Conservation (phyloP, 2,888 invertebrate genomes). For the Harpalus rubripes region DNA sequence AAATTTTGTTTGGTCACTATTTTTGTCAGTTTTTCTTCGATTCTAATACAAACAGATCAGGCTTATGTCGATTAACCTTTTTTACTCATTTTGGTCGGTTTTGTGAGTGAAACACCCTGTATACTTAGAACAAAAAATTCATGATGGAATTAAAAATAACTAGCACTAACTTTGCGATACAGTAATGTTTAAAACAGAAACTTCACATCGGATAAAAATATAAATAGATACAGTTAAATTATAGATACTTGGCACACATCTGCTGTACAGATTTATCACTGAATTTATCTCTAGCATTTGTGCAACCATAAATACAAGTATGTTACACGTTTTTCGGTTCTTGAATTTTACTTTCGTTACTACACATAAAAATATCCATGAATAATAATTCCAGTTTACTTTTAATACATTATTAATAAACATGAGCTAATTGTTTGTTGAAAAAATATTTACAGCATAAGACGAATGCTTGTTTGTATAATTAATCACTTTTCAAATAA, state of each 20-base stretch:
- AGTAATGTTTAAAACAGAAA: conserved; percentile 22
- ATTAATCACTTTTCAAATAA: conserved; percentile 18
- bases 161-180: conserved; percentile 24
- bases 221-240: conserved; percentile 36
- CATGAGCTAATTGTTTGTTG: not conserved
- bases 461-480: not conserved
- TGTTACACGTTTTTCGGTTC: not conserved
- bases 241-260: conserved; percentile 36
- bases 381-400: conserved; percentile 1
- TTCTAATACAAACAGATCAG: too few relatives aligned
- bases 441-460: not conserved
- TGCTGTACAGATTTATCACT: conserved; percentile 4
- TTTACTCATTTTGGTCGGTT: too few relatives aligned
- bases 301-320: too few relatives aligned
- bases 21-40: too few relatives aligned
- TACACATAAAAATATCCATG: conserved; percentile 9
- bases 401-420: conserved; percentile 24
- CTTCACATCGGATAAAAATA: conserved; percentile 41
- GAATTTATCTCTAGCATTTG: conserved; percentile 5
- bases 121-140: not conserved
- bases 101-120: too few relatives aligned
- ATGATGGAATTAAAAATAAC: conserved; percentile 9
- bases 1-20: too few relatives aligned
- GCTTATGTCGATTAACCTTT: too few relatives aligned
- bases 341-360: conserved; percentile 24